A percentile compares a stretch with the other conserved stretches of the same genome.
Evolutionary conservation across 2,113 vertebrate species (phyloP).

Genomic region (Saguinus midas): DNA sequence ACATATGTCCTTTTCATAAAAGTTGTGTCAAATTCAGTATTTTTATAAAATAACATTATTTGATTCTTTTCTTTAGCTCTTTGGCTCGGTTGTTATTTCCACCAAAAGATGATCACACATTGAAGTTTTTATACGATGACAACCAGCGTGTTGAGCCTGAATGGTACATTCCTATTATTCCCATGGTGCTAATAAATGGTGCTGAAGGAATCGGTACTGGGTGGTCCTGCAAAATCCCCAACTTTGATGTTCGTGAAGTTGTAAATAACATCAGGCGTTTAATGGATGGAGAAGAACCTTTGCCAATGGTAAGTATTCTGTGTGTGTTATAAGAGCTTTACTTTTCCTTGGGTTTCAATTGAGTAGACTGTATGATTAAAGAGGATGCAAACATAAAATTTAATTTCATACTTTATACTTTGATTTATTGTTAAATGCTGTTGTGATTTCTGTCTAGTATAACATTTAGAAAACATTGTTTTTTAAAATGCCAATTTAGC

Average conservation of each 20-base stretch:
- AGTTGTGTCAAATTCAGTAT: neutral
- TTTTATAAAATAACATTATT: constrained; percentile 52
- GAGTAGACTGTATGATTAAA: neutral
- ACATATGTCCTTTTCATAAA: neutral
- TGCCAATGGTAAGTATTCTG: constrained; percentile 91
- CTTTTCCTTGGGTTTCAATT: constrained; percentile 24
- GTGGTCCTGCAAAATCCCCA: constrained; percentile 96
- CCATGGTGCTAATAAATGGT: constrained; percentile 94
- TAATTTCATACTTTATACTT: constrained; percentile 30
- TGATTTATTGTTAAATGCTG: constrained; percentile 18
- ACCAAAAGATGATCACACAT: constrained; percentile 90
- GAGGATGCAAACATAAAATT: neutral
- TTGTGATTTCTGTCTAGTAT: constrained; percentile 25
- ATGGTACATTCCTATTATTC: constrained; percentile 98
- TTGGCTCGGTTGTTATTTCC: constrained; percentile 94
- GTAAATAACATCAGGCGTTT: constrained; percentile 92
- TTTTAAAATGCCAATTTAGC: constrained; percentile 81
- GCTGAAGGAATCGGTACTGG: constrained; percentile 97
- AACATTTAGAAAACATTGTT: constrained; percentile 46
- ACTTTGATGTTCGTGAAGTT: constrained; percentile 93
- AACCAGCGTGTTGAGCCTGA: constrained; percentile 97
- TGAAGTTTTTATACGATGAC: constrained; percentile 95
- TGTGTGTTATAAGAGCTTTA: neutral
- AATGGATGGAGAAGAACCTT: constrained; percentile 91
- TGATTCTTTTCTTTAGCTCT: constrained; percentile 81